Evolutionary conservation across 2,113 vertebrate species (phyloP).

Genomic region (Pseudorectes ferrugineus): DNA sequence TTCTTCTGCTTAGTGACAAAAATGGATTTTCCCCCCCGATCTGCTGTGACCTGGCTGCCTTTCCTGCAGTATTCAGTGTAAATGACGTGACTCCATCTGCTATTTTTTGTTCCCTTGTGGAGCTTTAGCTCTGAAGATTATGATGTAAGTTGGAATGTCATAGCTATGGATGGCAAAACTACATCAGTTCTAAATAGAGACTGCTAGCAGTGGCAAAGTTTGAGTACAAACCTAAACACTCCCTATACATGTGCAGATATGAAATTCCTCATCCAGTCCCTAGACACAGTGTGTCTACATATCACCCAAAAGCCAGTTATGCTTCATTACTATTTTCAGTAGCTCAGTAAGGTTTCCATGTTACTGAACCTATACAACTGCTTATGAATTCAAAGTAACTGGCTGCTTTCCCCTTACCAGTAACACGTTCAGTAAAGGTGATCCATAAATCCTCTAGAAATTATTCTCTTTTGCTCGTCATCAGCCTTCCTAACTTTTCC

Average conservation of each 20-base stretch:
- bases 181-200: neutral
- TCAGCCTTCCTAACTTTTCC: neutral
- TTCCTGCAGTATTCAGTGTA: neutral
- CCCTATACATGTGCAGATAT: neutral
- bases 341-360: neutral
- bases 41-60: neutral
- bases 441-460: neutral
- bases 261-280: neutral
- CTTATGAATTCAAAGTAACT: neutral
- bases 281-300: neutral
- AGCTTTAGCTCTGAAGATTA: neutral
- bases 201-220: neutral
- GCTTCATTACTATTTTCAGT: neutral
- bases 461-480: neutral
- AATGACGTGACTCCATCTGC: slow-evolving; percentile 19
- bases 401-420: neutral
- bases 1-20: slow-evolving; percentile 22
- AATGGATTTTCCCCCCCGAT: neutral
- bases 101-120: neutral
- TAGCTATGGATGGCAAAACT: neutral
- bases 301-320: neutral
- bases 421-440: neutral
- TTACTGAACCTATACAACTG: neutral
- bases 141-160: neutral
- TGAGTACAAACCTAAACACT: neutral